Evolutionary conservation across 1,140 invertebrate genomes (phyloP), one percentile per base, ranked within the genome.

Genomic region (Laupala kohalensis): DNA sequence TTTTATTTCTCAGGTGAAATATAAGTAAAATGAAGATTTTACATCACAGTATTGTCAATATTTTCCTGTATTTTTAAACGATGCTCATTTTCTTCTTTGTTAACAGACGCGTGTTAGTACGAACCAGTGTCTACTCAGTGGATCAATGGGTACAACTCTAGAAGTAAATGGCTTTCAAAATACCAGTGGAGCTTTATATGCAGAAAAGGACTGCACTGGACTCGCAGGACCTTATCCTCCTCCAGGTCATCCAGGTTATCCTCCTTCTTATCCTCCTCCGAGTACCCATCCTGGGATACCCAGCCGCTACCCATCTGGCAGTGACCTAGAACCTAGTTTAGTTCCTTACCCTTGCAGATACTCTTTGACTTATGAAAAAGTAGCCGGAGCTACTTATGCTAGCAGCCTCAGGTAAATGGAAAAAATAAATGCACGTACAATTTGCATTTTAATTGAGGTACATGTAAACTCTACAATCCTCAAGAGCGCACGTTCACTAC

Each of bases 291-390:
- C 63, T n/a, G 9, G 24, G 4, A 30, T 12, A 5, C 69, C 24
- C 70, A 72, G 13, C 30, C 71, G 30, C 1, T 70, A 69, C 25
- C 72, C 73, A 6, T 27, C 25, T 19, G 65, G 24, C 24, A 63
- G 25, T 64, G 28, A 69, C 27, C 66, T 37, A 65, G 69, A 69
- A 25, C 37, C 13, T 24, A 24, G 30, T 25, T 53, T 64, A 25
- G 74, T 72, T 15, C 77, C 77, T 12, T 76, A 78, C 65, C 75
- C 76, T 63, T 80, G 79, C 72, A 74, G 77, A 0, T 77, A 77
- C 72, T 75, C 76, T 3, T 71, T 78, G 53, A 81, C 79, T 27
- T 83, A 82, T 69, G 82, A 83, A 67, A 83, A 83, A 75, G 77
- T 81, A 4, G 77, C 79, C 71, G 81, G 81, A 23, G 78, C 79